phyloP scores from a whole-genome alignment of 2,113 vertebrate species.

The Chaetura pelagica region DNA sequence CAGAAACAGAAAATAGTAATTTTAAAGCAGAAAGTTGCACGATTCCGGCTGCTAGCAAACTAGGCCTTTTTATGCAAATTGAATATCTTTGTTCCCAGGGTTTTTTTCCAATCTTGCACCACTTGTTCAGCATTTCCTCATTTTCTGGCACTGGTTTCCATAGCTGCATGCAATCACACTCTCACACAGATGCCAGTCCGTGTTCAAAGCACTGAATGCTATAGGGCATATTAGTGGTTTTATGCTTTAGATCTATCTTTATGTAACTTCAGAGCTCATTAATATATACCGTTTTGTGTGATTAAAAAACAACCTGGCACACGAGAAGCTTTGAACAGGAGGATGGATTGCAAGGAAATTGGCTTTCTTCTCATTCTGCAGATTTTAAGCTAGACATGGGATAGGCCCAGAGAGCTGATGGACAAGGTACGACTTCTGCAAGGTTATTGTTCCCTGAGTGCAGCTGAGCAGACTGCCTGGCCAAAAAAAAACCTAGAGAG shows the following conservation, averaged over 20 bases:
- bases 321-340: conserved; percentile 31
- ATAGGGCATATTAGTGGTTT: conserved; percentile 48
- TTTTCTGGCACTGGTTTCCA: conserved; percentile 57
- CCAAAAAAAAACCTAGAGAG: background rate
- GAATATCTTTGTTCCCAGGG: conserved; percentile 28
- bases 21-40: background rate
- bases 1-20: background rate
- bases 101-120: background rate
- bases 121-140: conserved; percentile 28
- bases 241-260: conserved; percentile 49
- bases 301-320: conserved; percentile 45
- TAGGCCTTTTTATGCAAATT: conserved; percentile 31
- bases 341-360: conserved; percentile 15
- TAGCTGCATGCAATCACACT: conserved; percentile 36
- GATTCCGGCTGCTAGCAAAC: background rate
- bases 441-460: background rate
- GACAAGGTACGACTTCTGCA: background rate
- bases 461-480: background rate
- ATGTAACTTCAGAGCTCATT: conserved; percentile 65
- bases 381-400: background rate
- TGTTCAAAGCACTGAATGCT: conserved; percentile 61
- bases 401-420: background rate
- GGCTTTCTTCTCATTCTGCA: conserved; percentile 35
- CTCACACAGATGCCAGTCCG: conserved; percentile 38
- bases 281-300: conserved; percentile 65